phyloP scores from a whole-genome alignment of 2,113 vertebrate genomes.

The Osmerus mordax region DNA sequence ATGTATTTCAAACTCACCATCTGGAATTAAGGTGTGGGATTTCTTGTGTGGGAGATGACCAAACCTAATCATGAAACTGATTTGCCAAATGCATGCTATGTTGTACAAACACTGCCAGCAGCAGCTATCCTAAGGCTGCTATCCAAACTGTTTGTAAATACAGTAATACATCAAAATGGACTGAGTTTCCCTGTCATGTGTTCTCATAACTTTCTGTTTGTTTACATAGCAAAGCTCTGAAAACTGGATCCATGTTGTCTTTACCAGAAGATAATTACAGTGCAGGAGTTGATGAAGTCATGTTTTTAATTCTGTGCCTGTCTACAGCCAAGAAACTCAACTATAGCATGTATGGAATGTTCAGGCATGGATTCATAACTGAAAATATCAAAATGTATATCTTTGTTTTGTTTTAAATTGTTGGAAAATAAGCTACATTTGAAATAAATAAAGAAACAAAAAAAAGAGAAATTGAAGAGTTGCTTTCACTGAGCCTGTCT shows the following conservation, averaged over 20 bases:
- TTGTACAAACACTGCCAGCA: constrained; percentile 44
- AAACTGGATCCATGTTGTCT: constrained; percentile 31
- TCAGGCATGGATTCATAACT: constrained; percentile 23
- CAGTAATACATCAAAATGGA: constrained; percentile 26
- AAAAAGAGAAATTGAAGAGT: constrained; percentile 30
- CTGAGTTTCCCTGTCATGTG: constrained; percentile 11
- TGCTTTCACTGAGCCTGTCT: not conserved
- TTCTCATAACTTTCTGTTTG: constrained; percentile 51
- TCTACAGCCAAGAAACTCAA: constrained; percentile 32
- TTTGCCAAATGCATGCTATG: constrained; percentile 33
- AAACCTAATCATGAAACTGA: constrained; percentile 16
- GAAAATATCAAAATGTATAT: constrained; percentile 30
- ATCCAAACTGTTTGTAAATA: constrained; percentile 35
- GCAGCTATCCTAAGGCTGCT: not conserved
- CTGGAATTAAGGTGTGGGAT: not conserved
- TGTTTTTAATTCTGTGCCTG: constrained; percentile 19
- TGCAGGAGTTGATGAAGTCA: constrained; percentile 46
- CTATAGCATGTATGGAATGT: constrained; percentile 40
- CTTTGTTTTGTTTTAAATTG: constrained; percentile 33
- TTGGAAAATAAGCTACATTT: constrained; percentile 71
- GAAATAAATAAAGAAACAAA: constrained; percentile 60
- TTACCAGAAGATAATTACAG: constrained; percentile 36
- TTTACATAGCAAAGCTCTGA: constrained; percentile 53
- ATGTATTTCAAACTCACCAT: not conserved
- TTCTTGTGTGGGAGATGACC: constrained; percentile 6